Conservation (phyloP, 2,113 vertebrate species). For the Alligator mississippiensis region DNA sequence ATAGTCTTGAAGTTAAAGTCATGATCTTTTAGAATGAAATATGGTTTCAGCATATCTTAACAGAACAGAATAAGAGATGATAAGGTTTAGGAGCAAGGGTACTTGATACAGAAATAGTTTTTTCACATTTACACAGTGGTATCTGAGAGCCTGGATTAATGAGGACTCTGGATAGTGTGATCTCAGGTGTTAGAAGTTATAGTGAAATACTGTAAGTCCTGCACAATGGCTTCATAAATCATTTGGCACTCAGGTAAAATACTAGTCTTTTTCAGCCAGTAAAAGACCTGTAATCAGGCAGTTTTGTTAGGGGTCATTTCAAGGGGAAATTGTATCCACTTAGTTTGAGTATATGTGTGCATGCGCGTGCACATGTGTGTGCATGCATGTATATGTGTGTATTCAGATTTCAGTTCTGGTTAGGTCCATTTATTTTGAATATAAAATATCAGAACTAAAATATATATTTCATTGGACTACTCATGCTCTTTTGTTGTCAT, state of each 20-base stretch:
- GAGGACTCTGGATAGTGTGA: not conserved
- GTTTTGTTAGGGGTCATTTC: not conserved
- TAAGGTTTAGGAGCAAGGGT: not conserved
- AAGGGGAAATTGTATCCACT: slow-evolving; percentile 23
- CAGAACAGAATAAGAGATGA: not conserved
- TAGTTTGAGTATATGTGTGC: not conserved
- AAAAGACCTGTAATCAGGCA: not conserved
- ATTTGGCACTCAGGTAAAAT: not conserved
- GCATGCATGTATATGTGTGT: not conserved
- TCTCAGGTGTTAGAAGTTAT: not conserved
- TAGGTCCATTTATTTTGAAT: not conserved
- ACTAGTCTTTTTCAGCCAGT: slow-evolving; percentile 21
- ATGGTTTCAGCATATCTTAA: not conserved
- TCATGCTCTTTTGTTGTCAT: fast-evolving
- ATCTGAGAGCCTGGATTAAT: fast-evolving
- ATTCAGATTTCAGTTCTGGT: not conserved
- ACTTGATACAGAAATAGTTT: not conserved
- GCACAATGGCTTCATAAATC: not conserved
- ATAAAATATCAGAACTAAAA: not conserved
- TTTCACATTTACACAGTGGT: not conserved
- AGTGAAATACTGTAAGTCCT: not conserved
- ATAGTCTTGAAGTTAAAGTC: not conserved
- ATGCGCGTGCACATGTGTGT: not conserved
- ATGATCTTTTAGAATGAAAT: fast-evolving
- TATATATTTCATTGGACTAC: not conserved